Conservation (phyloP, 2,888 invertebrate species). For the Oligia fasciuncula region DNA sequence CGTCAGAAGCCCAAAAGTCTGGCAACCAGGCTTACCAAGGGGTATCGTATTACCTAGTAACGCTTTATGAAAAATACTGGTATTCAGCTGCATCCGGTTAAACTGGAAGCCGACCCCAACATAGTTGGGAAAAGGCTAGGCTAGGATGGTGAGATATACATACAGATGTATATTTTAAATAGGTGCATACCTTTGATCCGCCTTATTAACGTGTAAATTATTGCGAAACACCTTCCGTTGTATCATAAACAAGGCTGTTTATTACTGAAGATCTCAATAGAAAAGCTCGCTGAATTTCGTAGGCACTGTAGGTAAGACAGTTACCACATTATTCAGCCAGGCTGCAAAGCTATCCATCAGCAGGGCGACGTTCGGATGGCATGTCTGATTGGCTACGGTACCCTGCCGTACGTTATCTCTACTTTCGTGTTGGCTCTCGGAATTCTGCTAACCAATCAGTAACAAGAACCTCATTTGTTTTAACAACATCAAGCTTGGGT, state of each 20-base stretch:
- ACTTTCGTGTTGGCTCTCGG: slow-evolving; percentile 37
- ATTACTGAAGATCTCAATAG: not conserved
- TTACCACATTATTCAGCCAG: slow-evolving; percentile 54
- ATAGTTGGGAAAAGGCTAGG: too few species aligned
- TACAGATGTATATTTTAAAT: too few species aligned
- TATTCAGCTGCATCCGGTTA: too few species aligned
- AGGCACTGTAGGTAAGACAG: slow-evolving; percentile 8
- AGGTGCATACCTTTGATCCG: not conserved
- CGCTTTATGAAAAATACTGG: too few species aligned
- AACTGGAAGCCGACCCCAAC: too few species aligned
- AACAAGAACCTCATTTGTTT: slow-evolving; percentile 50
- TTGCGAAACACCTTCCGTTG: not conserved
- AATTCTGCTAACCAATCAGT: slow-evolving; percentile 40
- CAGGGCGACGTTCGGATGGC: slow-evolving; percentile 45
- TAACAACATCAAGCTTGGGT: slow-evolving; percentile 16
- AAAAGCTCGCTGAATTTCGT: slow-evolving; percentile 3
- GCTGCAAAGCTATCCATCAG: slow-evolving; percentile 54
- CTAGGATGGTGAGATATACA: too few species aligned
- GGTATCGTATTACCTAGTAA: too few species aligned
- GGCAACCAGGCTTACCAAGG: too few species aligned
- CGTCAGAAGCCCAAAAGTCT: too few species aligned
- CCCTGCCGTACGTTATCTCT: slow-evolving; percentile 48
- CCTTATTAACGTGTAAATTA: too few species aligned
- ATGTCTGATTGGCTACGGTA: slow-evolving; percentile 55
- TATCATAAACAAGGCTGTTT: not conserved